These are phyloP conservation scores for Gobio gobio DNA, from an alignment of 2,113 vertebrate species.

Conservation along the genomic window DNA sequence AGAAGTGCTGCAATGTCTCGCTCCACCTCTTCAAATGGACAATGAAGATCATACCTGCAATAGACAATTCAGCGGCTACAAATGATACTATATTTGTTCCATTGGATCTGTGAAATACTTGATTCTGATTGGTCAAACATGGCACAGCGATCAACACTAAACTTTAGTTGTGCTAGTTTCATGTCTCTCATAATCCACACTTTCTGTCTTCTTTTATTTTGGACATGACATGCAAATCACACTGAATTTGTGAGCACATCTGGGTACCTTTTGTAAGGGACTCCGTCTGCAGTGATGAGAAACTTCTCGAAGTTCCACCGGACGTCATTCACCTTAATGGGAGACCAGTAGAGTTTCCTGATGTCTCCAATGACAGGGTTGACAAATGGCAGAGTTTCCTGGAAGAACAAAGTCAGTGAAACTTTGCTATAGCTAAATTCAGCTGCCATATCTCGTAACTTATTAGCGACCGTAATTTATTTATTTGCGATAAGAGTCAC, in stretches of 20 bases:
- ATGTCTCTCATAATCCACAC: no score
- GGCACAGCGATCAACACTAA: background rate
- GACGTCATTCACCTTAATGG: conserved; percentile 77
- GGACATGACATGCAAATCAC: background rate
- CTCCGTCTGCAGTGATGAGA: conserved; percentile 73
- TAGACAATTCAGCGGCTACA: background rate
- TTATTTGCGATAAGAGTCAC: no score
- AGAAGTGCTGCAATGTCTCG: conserved; percentile 72
- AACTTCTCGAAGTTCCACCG: conserved; percentile 85
- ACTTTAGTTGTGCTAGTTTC: background rate
- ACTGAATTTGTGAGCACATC: background rate
- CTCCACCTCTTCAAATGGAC: conserved; percentile 71
- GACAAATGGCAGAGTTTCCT: conserved; percentile 76
- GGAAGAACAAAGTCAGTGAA: background rate
- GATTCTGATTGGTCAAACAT: background rate
- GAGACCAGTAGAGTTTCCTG: conserved; percentile 79
- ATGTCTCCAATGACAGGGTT: conserved; percentile 78
- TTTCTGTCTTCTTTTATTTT: background rate
- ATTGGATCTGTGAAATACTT: background rate
- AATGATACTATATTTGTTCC: background rate
- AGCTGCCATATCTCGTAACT: no score
- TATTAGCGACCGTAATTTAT: no score
- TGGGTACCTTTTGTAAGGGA: conserved; percentile 74
- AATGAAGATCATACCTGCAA: conserved; percentile 76
- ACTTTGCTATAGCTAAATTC: no score